Evolutionary conservation across 2,888 invertebrate species (phyloP).

Genomic region (Sthenelais limicola): DNA sequence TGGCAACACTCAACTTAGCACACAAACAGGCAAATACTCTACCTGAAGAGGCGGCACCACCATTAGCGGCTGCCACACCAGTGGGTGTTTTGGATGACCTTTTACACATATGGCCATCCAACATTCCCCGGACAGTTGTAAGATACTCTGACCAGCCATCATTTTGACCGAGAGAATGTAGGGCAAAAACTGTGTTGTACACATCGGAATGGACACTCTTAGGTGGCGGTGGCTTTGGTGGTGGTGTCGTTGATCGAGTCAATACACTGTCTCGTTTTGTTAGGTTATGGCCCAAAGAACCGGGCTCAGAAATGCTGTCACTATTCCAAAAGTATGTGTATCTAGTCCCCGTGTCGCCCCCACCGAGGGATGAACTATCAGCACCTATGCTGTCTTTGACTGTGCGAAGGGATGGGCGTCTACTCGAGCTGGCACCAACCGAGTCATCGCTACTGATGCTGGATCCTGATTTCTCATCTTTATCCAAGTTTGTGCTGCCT

Average conservation of each 20-base stretch:
- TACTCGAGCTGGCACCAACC: constrained; percentile 19
- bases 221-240: constrained; percentile 54
- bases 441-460: constrained; percentile 25
- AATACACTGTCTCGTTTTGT: not conserved
- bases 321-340: constrained; percentile 26
- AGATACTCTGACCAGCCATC: constrained; percentile 62
- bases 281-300: constrained; percentile 24
- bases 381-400: constrained; percentile 9
- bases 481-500: not conserved
- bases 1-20: constrained; percentile 32
- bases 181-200: constrained; percentile 69
- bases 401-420: constrained; percentile 14
- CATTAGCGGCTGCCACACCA: too few relatives aligned
- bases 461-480: constrained; percentile 23
- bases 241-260: constrained; percentile 44
- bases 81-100: not conserved
- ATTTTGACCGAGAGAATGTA: constrained; percentile 65
- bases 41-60: constrained; percentile 31
- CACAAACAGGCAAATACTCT: constrained; percentile 16
- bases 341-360: not conserved
- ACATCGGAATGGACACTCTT: constrained; percentile 67
- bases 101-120: constrained; percentile 58
- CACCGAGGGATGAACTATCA: constrained; percentile 2
- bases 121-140: constrained; percentile 65
- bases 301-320: constrained; percentile 36